Evolutionary conservation across 2,888 invertebrate genomes (phyloP).

Genomic region (Plebejus melissa): DNA sequence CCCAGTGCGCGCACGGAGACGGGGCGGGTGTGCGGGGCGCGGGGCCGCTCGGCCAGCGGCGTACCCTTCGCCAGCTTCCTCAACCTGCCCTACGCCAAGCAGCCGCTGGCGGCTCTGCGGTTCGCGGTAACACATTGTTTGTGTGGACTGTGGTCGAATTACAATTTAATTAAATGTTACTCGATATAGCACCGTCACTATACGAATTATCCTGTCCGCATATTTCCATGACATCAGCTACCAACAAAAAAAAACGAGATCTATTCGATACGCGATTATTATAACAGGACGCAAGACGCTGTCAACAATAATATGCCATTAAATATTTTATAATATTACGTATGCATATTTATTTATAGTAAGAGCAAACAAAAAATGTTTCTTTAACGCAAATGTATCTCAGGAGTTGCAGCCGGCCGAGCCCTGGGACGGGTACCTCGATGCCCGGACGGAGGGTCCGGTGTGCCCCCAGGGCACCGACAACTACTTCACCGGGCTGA

Average conservation of each 20-base stretch:
- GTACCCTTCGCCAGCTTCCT: slow-evolving; percentile 59
- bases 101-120: slow-evolving; percentile 56
- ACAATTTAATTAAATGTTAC: not conserved
- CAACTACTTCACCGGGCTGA: slow-evolving; percentile 54
- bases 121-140: slow-evolving; percentile 50
- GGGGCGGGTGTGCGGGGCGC: slow-evolving; percentile 57
- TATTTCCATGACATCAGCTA: not conserved
- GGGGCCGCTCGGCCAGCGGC: slow-evolving; percentile 42
- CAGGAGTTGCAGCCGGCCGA: slow-evolving; percentile 75
- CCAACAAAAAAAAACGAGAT: not conserved
- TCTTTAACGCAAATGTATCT: slow-evolving; percentile 34
- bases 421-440: slow-evolving; percentile 69
- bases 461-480: slow-evolving; percentile 79
- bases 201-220: too few species aligned
- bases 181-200: not conserved
- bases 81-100: slow-evolving; percentile 67
- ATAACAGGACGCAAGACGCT: not conserved
- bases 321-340: not conserved
- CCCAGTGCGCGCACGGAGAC: slow-evolving; percentile 45
- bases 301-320: not conserved
- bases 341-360: not conserved
- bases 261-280: not conserved
- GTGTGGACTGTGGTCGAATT: too few species aligned
- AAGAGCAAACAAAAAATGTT: not conserved
- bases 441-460: slow-evolving; percentile 78